phyloP scores from a whole-genome alignment of 1,140 invertebrate genomes.

The Chymomyza costata region DNA sequence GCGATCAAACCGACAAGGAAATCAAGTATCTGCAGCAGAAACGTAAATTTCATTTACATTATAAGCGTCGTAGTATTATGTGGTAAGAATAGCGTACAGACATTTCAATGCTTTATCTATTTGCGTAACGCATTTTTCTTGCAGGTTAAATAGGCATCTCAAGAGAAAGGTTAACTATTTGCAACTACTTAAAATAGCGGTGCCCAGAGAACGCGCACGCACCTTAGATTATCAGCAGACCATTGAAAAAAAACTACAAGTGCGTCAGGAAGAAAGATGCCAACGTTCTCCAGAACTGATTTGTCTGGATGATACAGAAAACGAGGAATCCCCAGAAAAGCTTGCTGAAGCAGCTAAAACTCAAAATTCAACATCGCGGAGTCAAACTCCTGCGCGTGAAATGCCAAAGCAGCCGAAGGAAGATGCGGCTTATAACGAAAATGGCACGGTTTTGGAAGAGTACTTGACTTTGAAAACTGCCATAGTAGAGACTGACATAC shows the following conservation, averaged over 20 bases:
- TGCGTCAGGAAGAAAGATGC: constrained; percentile 1
- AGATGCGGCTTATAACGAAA: constrained; percentile 15
- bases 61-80: constrained; percentile 41
- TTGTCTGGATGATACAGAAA: constrained; percentile 56
- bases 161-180: not conserved
- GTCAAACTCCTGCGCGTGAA: constrained; percentile 3
- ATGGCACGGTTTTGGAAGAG: constrained; percentile 42
- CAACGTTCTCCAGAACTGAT: constrained; percentile 45
- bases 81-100: constrained; percentile 37
- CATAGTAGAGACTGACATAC: too few species aligned
- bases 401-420: not conserved
- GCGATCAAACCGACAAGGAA: constrained; percentile 5
- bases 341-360: constrained; percentile 1
- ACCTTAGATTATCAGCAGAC: too few species aligned
- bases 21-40: constrained; percentile 22
- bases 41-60: constrained; percentile 22
- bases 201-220: not conserved
- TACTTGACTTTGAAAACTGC: constrained; percentile 34
- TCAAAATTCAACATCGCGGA: not conserved
- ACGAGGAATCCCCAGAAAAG: constrained; percentile 57
- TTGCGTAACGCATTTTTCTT: not conserved
- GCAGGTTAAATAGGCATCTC: constrained; percentile 20
- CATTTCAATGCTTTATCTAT: not conserved
- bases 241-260: not conserved
- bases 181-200: not conserved